phyloP scores from a whole-genome alignment of 2,888 invertebrate genomes.

The Frankliniella intonsa region DNA sequence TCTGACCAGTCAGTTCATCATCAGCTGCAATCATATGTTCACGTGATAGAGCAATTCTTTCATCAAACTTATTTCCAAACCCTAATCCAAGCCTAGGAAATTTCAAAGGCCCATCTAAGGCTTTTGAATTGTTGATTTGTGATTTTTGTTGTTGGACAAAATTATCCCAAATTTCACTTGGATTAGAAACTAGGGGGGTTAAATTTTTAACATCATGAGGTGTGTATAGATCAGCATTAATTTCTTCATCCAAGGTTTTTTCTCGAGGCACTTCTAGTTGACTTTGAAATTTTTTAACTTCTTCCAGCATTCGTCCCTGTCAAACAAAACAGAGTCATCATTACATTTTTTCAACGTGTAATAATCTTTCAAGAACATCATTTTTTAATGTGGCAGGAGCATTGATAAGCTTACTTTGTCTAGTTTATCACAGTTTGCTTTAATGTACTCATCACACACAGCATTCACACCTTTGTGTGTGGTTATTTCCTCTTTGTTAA shows the following conservation, averaged over 20 bases:
- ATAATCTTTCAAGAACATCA: background rate
- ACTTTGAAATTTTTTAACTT: constrained; percentile 47
- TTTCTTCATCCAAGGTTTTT: background rate
- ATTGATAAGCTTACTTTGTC: constrained; percentile 47
- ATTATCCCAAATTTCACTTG: background rate
- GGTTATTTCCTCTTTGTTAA: constrained; percentile 52
- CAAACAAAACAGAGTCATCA: constrained; percentile 31
- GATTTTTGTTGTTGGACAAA: background rate
- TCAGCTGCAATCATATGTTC: too few species aligned
- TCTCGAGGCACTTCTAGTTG: constrained; percentile 45
- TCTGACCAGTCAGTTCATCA: too few species aligned
- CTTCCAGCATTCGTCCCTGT: constrained; percentile 48
- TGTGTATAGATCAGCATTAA: background rate
- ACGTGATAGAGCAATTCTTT: too few species aligned
- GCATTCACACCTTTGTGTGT: constrained; percentile 51
- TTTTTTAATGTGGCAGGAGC: background rate
- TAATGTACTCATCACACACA: constrained; percentile 52
- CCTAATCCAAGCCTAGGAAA: too few species aligned
- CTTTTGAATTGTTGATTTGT: too few species aligned
- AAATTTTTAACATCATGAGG: background rate
- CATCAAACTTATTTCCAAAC: too few species aligned
- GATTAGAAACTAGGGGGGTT: background rate
- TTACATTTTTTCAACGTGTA: too few species aligned
- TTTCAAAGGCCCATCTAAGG: too few species aligned
- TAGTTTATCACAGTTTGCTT: constrained; percentile 48